Conservation (phyloP, 64 coral and sea anemone genomes). For the Platygyra sinensis region DNA sequence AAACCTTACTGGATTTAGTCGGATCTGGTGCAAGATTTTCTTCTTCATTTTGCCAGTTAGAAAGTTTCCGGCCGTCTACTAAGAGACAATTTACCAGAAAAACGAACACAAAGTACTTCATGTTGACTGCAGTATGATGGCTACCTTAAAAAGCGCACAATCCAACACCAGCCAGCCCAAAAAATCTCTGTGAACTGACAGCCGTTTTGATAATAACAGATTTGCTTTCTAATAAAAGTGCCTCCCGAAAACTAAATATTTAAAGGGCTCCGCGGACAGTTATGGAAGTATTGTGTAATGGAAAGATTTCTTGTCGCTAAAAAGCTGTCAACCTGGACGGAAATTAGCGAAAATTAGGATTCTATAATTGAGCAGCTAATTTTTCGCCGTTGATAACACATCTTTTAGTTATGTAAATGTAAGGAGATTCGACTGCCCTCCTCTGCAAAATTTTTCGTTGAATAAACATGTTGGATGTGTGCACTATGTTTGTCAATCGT, state of each 20-base stretch:
- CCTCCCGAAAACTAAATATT: background rate
- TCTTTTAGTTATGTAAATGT: background rate
- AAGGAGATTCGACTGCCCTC: background rate
- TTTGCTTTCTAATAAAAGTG: background rate
- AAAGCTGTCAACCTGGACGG: background rate
- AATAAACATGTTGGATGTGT: background rate
- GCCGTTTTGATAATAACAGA: background rate
- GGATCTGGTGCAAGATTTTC: background rate
- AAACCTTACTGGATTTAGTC: background rate
- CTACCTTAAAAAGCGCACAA: background rate
- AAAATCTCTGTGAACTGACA: background rate
- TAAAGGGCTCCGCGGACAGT: background rate
- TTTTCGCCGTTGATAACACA: background rate
- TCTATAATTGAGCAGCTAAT: background rate
- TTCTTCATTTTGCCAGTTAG: background rate
- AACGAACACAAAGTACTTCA: background rate
- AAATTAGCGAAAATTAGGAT: background rate
- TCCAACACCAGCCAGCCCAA: too few relatives aligned
- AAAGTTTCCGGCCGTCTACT: background rate
- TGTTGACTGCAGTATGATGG: background rate
- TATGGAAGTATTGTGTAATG: background rate
- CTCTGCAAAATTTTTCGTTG: background rate
- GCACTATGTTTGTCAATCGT: background rate
- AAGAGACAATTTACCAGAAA: constrained; percentile 16
- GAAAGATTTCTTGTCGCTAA: background rate